These are phyloP conservation scores for Toxotes jaculatrix DNA, from an alignment of 2,113 vertebrate species.

Conservation along the genomic window DNA sequence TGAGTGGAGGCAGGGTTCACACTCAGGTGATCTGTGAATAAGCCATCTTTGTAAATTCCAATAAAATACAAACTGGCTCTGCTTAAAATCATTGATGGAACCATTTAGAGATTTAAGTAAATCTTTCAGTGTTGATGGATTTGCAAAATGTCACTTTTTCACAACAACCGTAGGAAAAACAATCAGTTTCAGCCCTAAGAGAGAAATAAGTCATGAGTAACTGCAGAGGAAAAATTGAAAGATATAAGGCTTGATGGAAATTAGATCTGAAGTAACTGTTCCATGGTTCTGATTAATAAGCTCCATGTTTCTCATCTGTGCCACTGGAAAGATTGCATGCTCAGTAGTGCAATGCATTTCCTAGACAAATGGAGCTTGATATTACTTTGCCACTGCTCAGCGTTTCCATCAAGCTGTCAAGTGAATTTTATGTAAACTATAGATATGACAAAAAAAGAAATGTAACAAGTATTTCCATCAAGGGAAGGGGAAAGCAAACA, in stretches of 20 bases:
- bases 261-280: constrained; percentile 11
- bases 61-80: neutral
- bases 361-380: constrained; percentile 40
- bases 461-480: constrained; percentile 3
- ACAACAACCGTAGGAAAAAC: neutral
- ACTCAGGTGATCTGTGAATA: neutral
- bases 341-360: constrained; percentile 27
- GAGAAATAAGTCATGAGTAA: constrained; percentile 5
- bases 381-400: constrained; percentile 28
- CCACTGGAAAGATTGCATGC: constrained; percentile 20
- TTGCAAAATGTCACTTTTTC: neutral
- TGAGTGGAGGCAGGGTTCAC: neutral
- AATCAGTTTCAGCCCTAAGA: constrained; percentile 1
- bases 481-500: constrained; percentile 9
- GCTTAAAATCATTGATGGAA: neutral
- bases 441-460: neutral
- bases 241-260: constrained; percentile 13
- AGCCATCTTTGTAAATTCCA: neutral
- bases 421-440: constrained; percentile 33
- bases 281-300: constrained; percentile 25
- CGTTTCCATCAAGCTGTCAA: constrained; percentile 29
- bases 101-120: neutral
- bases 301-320: constrained; percentile 17
- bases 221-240: neutral
- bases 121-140: neutral